Base-by-base conservation (phyloP, 2,888 invertebrate species). In the Electrophaes corylata region DNA sequence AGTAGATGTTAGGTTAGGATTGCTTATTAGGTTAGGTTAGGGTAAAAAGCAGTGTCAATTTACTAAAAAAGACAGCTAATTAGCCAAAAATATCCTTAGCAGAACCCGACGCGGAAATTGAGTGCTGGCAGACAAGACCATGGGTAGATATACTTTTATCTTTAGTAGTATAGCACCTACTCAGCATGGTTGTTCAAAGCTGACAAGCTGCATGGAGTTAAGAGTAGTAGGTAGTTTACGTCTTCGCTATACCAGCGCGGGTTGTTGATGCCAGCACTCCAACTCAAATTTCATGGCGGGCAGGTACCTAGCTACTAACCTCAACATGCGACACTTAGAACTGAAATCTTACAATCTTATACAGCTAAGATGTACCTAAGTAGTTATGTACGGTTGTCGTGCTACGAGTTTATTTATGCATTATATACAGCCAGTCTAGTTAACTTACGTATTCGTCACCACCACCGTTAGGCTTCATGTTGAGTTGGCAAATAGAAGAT, bases 391-490 rank as follows among this genome's bases (percentile, higher is more conserved):
- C 10, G 26, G 26, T 1, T 26, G 26, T 6, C 26, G 6, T 26
- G 1, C 26, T 26, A 26, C 26, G 26, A 10, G 10, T 10, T 3
- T 10, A 26, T 37, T 8, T 35, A 14, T 2, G 35, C 14, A 35
- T 37, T 37, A 12, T 14, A 3, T 12, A 43, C 5, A 43, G 12
- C 1, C 8, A 19, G 26, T 45, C 20, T 20, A 39, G 19, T 61
- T 56, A 66, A 79, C 88, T 84, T 78, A 91, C 91, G 74, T 83
- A 91, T 70, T 90, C 91, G 70, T 88, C 87, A 65, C 81, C 86
- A 46, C 82, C 83, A 58, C 85, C 86, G 66, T 82, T 81, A 14
- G 88, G 88, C 72, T 87, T 91, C 89, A 91, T 90, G 48, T 74
- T 83, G 62, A 62, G 64, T 60, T 62, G 64, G 62, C 59, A 48